Percentiles rank a stretch among this genome's conserved stretches.
These are phyloP conservation scores for Halesus radiatus DNA, from an alignment of 1,140 invertebrate species.

Conservation along the genomic window DNA sequence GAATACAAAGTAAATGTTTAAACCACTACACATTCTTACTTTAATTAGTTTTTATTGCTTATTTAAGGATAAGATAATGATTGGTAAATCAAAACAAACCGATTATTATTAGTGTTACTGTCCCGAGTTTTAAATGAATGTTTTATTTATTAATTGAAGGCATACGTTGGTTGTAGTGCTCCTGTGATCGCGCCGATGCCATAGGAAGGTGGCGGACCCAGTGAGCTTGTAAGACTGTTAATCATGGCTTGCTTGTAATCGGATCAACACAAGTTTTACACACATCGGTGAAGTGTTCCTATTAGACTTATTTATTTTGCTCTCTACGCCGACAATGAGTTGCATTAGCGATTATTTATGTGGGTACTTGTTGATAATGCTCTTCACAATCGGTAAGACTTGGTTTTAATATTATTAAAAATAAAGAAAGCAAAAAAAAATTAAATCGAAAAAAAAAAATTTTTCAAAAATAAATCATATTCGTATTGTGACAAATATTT, in stretches of 20 bases:
- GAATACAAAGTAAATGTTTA: no score
- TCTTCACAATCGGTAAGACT: slow-evolving; percentile 3
- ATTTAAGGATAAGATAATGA: no score
- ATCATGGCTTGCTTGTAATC: not conserved
- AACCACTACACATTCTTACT: no score
- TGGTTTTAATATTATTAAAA: not conserved
- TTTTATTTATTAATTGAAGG: no score
- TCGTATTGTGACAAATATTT: no score
- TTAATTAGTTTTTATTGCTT: no score
- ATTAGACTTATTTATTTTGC: not conserved
- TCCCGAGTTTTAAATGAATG: no score
- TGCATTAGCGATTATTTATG: slow-evolving; percentile 8
- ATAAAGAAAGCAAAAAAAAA: no score
- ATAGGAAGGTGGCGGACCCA: not conserved
- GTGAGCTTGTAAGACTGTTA: not conserved
- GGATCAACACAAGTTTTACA: not conserved
- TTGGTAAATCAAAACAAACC: no score
- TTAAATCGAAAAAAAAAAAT: not conserved
- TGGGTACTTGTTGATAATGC: not conserved
- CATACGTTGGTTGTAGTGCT: not conserved
- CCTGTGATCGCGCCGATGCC: slow-evolving; percentile 4
- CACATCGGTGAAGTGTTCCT: slow-evolving; percentile 4
- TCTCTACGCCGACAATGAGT: not conserved
- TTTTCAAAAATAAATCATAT: no score
- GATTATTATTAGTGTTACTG: no score